Percentiles rank a stretch among this genome's conserved stretches.
These are phyloP conservation scores for Rhopalosiphum maidis DNA, from an alignment of 1,140 invertebrate genomes.

Conservation along the genomic window DNA sequence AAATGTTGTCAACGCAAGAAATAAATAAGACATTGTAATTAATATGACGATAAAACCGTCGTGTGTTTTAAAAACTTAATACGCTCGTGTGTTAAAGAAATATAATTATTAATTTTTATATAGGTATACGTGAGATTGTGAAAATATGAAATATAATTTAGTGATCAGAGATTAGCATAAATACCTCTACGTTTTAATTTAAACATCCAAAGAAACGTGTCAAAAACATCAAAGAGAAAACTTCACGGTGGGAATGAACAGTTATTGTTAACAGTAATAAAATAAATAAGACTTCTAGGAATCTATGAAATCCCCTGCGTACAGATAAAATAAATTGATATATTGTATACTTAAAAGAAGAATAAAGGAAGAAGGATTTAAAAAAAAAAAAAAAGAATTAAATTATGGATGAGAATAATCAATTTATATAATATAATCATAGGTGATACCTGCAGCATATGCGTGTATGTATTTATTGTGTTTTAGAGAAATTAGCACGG, in stretches of 20 bases:
- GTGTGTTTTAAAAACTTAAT: neutral
- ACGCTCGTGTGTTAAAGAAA: neutral
- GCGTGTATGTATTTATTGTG: neutral
- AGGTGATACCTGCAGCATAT: no score
- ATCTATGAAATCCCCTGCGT: neutral
- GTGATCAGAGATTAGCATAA: neutral
- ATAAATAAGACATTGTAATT: neutral
- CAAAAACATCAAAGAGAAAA: slow-evolving; percentile 17
- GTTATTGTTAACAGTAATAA: neutral
- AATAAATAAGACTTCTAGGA: neutral
- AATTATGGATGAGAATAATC: slow-evolving; percentile 32
- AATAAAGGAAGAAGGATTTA: neutral
- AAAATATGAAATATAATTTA: neutral
- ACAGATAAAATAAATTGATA: neutral
- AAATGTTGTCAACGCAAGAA: neutral
- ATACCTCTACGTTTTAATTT: neutral
- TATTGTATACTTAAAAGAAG: neutral
- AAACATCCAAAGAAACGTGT: neutral
- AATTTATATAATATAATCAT: neutral
- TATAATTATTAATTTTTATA: neutral
- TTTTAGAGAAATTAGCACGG: slow-evolving; percentile 47
- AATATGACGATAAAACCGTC: neutral
- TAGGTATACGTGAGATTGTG: neutral
- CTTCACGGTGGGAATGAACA: neutral
- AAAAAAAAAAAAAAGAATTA: slow-evolving; percentile 32